Percentiles rank a stretch among this genome's conserved stretches.
phyloP scores from a whole-genome alignment of 2,797 vertebrate species.

The Peromyscus melanophrys region DNA sequence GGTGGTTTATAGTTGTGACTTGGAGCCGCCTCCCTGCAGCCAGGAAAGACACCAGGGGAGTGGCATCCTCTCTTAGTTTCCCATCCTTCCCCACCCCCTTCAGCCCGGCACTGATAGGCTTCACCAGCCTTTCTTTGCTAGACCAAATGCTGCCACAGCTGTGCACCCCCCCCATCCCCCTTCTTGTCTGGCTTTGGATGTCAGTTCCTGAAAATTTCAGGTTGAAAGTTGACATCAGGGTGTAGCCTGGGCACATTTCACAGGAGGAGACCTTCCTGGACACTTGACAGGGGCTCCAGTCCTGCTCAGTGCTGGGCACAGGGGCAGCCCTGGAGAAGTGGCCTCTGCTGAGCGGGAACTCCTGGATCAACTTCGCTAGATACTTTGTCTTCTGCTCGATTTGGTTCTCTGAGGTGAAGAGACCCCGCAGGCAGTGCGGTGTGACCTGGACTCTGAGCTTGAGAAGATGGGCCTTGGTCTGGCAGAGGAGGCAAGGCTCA shows the following conservation, averaged over 20 bases:
- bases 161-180: no score
- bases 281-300: no score
- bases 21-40: accelerated
- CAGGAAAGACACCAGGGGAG: no score
- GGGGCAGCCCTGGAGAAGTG: neutral
- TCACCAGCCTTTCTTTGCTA: neutral
- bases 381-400: neutral
- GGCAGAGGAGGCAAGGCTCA: neutral
- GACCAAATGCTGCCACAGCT: neutral
- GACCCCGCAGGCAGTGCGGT: neutral
- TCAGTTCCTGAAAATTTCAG: neutral
- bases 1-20: neutral
- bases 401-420: neutral
- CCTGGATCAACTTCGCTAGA: neutral
- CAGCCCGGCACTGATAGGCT: neutral
- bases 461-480: no score
- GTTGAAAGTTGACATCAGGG: neutral
- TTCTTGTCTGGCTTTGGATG: neutral
- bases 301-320: neutral
- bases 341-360: neutral
- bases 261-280: neutral
- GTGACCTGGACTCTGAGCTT: neutral
- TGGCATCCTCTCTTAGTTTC: neutral
- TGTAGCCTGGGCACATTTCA: no score
- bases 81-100: no score